These are phyloP conservation scores for Nesoenas mayeri DNA, from an alignment of 2,113 vertebrate species.

Conservation along the genomic window DNA sequence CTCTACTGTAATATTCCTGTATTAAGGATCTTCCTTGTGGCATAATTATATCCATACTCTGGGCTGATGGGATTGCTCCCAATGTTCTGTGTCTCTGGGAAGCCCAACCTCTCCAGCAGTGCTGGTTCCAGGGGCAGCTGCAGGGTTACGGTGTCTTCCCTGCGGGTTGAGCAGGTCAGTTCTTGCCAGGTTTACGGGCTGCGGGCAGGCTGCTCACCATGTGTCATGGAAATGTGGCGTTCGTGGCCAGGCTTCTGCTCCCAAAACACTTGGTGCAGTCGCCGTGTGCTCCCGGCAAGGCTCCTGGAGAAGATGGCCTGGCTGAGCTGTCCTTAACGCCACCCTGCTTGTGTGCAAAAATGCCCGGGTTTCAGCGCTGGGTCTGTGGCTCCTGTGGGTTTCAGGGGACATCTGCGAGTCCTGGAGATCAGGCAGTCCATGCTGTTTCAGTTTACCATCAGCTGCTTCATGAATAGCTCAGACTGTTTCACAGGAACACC, in stretches of 20 bases:
- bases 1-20: not conserved
- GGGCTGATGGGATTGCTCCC: fast-evolving
- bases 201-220: fast-evolving
- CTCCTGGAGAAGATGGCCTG: not conserved
- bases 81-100: not conserved
- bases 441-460: not conserved
- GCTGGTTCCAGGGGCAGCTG: not conserved
- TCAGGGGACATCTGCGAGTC: not conserved
- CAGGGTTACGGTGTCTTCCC: not conserved
- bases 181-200: fast-evolving
- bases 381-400: not conserved
- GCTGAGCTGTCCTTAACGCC: not conserved
- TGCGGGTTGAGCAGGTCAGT: not conserved
- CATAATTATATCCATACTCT: not conserved
- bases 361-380: not conserved
- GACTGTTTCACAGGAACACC: fast-evolving
- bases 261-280: not conserved
- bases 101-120: not conserved
- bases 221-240: not conserved
- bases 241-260: not conserved
- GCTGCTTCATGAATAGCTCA: not conserved
- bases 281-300: fast-evolving
- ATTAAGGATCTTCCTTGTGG: not conserved
- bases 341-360: not conserved
- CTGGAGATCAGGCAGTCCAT: not conserved